A percentile compares a stretch with the other conserved stretches of the same genome.
phyloP scores from a whole-genome alignment of 2,797 vertebrate genomes.

The Argentina silus region DNA sequence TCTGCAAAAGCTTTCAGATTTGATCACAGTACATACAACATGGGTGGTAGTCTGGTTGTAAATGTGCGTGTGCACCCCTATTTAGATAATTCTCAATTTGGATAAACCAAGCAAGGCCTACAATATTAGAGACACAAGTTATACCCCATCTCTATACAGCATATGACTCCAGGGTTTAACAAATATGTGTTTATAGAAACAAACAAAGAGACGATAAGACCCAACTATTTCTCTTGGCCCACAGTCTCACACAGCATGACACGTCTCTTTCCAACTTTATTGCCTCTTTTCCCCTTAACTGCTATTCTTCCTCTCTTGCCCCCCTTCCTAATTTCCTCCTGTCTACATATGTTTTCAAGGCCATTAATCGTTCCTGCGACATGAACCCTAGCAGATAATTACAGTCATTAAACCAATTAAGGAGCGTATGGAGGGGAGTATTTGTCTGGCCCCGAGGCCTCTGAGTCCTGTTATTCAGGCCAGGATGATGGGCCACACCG shows the following conservation, averaged over 20 bases:
- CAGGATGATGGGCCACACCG: conserved; percentile 43
- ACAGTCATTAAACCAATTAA: conserved; percentile 85
- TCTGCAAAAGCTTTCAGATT: background rate
- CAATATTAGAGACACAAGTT: background rate
- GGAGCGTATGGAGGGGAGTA: conserved; percentile 77
- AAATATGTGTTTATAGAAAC: background rate
- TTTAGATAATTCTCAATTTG: background rate
- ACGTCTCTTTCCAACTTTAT: conserved; percentile 58
- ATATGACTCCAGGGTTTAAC: conserved; percentile 1
- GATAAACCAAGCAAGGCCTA: background rate
- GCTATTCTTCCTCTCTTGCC: conserved; percentile 50
- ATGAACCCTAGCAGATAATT: conserved; percentile 84
- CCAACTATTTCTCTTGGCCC: conserved; percentile 33
- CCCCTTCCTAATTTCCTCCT: conserved; percentile 66
- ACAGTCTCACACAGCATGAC: conserved; percentile 50
- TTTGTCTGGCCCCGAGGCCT: conserved; percentile 71
- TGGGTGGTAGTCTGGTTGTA: conserved; percentile 3
- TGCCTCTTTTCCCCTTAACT: conserved; percentile 40
- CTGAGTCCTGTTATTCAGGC: conserved; percentile 67
- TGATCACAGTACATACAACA: background rate
- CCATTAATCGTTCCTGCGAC: conserved; percentile 81
- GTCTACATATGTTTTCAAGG: conserved; percentile 80
- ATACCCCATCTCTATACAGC: background rate
- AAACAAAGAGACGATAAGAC: background rate
- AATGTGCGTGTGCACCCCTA: background rate